Base-by-base conservation (phyloP, 2,888 invertebrate species). In the Dynastes hyllus region DNA sequence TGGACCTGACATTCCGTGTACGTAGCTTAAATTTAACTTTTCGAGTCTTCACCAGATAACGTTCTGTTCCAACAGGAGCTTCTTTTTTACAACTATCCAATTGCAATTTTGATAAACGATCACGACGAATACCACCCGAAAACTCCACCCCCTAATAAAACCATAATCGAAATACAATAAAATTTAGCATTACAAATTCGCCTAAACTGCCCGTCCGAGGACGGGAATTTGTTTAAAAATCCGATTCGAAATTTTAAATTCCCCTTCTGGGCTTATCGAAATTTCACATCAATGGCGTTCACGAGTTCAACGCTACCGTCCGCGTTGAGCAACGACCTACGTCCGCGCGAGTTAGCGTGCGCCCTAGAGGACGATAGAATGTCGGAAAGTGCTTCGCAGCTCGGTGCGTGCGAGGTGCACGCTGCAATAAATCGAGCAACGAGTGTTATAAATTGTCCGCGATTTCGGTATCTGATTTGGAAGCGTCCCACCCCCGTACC, bases 131-230 rank as follows among this genome's bases (percentile, higher is more conserved):
- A 13, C 32, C 63, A 29, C 32, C 11, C 27, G 11, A 63, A 32
- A 63, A 27, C 63, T 67, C 40, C 67, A 22, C 80, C 79, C 22
- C 78, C 84, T 85, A 84, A 85, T 85, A 86, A 85, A 85, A 86
- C 84, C 83, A 86, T 86, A 87, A 86, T 86, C 86, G 86, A 86
- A 84, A 88, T 50, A 67, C 88, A 88, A 88, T 88, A 88, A 88
- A 86, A 86, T 86, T 88, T 88, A 86, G 88, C 87, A 88, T 88
- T 88, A 88, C 88, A 88, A 88, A 88, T 88, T 88, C 85, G 85
- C 16, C 83, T 83, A 86, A 85, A 85, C 85, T 86, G 85, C 85
- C 86, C 85, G 87, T 85, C 86, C 85, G 87, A 87, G 85, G 85
- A 86, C 85, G 85, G 53, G 87, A 88, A 88, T 86, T 87, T 86